Percentiles rank a stretch among this genome's conserved stretches.
Evolutionary conservation across 2,888 invertebrate genomes (phyloP).

Genomic region (Trichacis sp.): DNA sequence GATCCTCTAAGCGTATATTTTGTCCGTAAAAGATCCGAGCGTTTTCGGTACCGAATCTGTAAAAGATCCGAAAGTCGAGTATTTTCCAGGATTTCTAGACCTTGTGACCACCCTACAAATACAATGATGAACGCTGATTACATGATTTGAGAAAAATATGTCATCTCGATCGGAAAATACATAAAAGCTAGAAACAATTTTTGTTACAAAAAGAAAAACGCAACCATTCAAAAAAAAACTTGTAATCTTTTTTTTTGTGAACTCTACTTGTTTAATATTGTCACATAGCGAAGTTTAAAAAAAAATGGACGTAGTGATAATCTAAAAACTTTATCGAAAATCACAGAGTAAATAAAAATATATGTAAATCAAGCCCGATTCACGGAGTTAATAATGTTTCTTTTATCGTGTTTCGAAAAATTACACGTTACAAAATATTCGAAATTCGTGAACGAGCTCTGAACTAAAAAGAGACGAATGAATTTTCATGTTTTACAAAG

Average conservation of each 20-base stretch:
- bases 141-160: neutral
- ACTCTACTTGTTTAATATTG: constrained; percentile 30
- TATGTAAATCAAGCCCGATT: too few relatives aligned
- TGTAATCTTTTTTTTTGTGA: neutral
- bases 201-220: neutral
- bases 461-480: constrained; percentile 21
- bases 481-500: constrained; percentile 16
- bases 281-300: constrained; percentile 35
- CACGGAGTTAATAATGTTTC: constrained; percentile 25
- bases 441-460: constrained; percentile 13
- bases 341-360: constrained; percentile 6
- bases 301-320: constrained; percentile 34
- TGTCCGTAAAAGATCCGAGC: too few relatives aligned
- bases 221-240: neutral
- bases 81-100: too few relatives aligned
- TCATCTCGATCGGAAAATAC: neutral
- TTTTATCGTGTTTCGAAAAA: neutral
- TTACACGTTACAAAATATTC: neutral
- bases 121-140: neutral
- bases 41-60: too few relatives aligned
- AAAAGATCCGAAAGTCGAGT: too few relatives aligned
- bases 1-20: too few relatives aligned
- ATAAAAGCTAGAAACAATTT: neutral
- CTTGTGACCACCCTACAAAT: too few relatives aligned
- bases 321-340: constrained; percentile 16